These are phyloP conservation scores for Empis livida DNA, from an alignment of 2,888 invertebrate species.

Conservation along the genomic window DNA sequence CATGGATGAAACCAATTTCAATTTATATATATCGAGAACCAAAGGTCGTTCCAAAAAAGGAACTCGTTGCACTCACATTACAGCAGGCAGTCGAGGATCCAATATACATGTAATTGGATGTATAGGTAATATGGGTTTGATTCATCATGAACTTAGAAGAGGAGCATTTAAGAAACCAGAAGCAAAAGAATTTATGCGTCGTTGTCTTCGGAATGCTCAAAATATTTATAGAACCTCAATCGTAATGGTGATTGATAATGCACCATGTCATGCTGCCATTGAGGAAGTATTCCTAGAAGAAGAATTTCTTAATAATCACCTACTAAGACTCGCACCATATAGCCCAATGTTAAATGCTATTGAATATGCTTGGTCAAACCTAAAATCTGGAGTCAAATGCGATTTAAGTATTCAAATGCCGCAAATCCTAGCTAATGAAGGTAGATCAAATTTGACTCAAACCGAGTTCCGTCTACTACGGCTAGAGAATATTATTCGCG, in stretches of 20 bases:
- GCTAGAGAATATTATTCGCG: neutral
- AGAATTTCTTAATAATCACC: neutral
- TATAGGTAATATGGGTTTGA: neutral
- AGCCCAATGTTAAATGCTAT: conserved; percentile 2
- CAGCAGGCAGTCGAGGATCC: neutral
- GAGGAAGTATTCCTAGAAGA: neutral
- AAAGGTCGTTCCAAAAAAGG: neutral
- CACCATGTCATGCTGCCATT: conserved; percentile 2
- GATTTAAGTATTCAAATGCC: neutral
- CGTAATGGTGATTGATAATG: neutral
- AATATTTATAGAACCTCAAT: neutral
- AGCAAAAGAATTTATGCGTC: neutral
- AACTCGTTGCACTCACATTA: neutral
- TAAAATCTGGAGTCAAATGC: neutral
- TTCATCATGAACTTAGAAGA: neutral
- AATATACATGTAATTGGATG: neutral
- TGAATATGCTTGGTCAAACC: neutral
- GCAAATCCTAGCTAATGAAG: neutral
- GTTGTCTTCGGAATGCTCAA: conserved; percentile 1
- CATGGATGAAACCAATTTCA: neutral
- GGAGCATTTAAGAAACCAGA: neutral
- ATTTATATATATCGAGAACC: neutral
- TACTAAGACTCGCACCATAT: neutral
- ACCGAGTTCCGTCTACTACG: neutral
- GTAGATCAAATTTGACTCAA: neutral